These are phyloP conservation scores for Melieria crassipennis DNA, from an alignment of 2,888 invertebrate species.

Conservation along the genomic window DNA sequence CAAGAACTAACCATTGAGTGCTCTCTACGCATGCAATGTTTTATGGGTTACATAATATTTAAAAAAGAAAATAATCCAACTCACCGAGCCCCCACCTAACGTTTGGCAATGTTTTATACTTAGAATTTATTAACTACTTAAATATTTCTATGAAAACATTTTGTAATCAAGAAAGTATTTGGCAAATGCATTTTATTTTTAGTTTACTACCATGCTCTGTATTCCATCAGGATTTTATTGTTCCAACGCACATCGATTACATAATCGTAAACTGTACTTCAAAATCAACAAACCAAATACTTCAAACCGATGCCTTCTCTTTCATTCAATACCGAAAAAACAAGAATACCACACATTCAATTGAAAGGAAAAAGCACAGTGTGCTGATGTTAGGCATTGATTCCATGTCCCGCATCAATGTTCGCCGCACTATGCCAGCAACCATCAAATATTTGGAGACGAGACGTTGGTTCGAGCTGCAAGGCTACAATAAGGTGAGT, in stretches of 20 bases:
- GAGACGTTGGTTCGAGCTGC: conserved; percentile 74
- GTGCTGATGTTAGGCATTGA: conserved; percentile 85
- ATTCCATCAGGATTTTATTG: conserved; percentile 50
- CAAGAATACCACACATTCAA: conserved; percentile 56
- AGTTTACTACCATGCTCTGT: conserved; percentile 51
- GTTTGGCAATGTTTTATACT: no score
- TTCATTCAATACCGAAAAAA: conserved; percentile 68
- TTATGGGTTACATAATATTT: no score
- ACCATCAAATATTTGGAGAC: conserved; percentile 73
- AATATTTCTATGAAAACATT: no score
- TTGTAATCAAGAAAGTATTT: no score
- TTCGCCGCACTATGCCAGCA: conserved; percentile 77
- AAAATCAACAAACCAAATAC: conserved; percentile 46
- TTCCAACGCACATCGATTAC: conserved; percentile 51
- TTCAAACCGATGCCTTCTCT: conserved; percentile 67
- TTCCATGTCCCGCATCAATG: conserved; percentile 82
- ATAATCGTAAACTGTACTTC: conserved; percentile 54
- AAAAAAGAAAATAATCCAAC: no score
- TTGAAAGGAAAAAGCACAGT: conserved; percentile 66
- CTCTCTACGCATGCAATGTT: no score
- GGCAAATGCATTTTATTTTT: conserved; percentile 8
- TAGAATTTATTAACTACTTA: no score
- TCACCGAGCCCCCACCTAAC: no score
- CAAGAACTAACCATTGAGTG: no score
- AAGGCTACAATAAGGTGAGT: conserved; percentile 76